Evolutionary conservation across 2,888 invertebrate species (phyloP), one percentile per base, ranked within the genome.

Genomic region (Hirtodrosophila histrioides): DNA sequence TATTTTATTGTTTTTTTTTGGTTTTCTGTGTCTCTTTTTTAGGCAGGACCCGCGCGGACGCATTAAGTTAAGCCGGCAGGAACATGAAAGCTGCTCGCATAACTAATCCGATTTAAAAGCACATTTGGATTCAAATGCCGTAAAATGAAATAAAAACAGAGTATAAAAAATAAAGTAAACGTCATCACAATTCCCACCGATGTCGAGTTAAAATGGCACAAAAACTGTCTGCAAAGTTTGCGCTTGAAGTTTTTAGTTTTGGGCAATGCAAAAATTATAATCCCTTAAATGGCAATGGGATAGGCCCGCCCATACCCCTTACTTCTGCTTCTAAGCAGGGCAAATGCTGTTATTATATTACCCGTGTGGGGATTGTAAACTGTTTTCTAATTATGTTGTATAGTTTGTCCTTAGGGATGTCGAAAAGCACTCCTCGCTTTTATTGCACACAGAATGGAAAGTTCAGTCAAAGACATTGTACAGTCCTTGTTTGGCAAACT

Each of bases 21-120:
- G 35, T 51, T 40, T n/a, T n/a, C n/a, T n/a, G n/a, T n/a, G n/a
- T n/a, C n/a, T 37, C 40, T 7, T 31, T 39, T 43, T 56, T 62
- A 69, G 57, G n/a, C 36, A 46, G 48, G 45, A 67, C 40, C 63
- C 55, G 66, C 54, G 68, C 50, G 54, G 50, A 65, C 60, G 87
- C 71, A 82, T 86, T 88, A 69, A 79, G 82, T 88, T 86, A 84
- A 84, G 68, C 86, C 84, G 61, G 55, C 60, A 53, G 84, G 69
- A 69, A 77, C 69, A 77, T 55, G 67, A 73, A 75, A 79, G 69
- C 83, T 69, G 79, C 69, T 75, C 65, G 77, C 69, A 75, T 69
- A 77, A 75, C 88, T 85, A 85, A 85, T 83, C 88, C 84, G 84
- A 88, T 85, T 86, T 86, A 66, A 86, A 69, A 79, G 88, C 88